These are phyloP conservation scores for Puma concolor DNA, from an alignment of 2,113 vertebrate genomes.

Conservation along the genomic window DNA sequence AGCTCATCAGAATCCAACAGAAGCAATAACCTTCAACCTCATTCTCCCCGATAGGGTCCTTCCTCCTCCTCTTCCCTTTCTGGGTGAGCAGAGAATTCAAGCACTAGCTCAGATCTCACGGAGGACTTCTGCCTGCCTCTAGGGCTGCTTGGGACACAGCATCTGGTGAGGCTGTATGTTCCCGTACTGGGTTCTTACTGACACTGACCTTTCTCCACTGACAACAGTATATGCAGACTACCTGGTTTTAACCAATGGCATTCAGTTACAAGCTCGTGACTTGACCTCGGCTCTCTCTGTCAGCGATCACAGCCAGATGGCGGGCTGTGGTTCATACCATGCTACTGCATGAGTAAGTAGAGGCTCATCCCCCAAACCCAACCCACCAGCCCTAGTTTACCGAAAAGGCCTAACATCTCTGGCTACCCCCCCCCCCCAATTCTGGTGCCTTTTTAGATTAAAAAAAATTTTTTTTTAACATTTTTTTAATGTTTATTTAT, in stretches of 20 bases:
- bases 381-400: no score
- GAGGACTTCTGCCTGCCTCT: neutral
- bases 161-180: fast-evolving
- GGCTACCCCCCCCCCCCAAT: neutral
- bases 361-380: neutral
- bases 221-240: fast-evolving
- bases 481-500: no score
- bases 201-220: neutral
- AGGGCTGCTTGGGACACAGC: neutral
- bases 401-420: neutral
- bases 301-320: neutral
- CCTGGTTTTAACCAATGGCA: fast-evolving
- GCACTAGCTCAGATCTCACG: neutral
- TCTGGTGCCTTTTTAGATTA: neutral
- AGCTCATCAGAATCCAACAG: fast-evolving
- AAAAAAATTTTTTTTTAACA: no score
- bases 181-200: neutral
- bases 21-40: neutral
- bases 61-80: neutral
- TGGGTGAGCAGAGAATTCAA: neutral
- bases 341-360: neutral
- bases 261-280: fast-evolving
- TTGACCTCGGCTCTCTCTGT: neutral
- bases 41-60: fast-evolving
- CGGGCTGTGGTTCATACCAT: fast-evolving